These are phyloP conservation scores for Climacteris rufus DNA, from an alignment of 2,113 vertebrate species.

Conservation along the genomic window DNA sequence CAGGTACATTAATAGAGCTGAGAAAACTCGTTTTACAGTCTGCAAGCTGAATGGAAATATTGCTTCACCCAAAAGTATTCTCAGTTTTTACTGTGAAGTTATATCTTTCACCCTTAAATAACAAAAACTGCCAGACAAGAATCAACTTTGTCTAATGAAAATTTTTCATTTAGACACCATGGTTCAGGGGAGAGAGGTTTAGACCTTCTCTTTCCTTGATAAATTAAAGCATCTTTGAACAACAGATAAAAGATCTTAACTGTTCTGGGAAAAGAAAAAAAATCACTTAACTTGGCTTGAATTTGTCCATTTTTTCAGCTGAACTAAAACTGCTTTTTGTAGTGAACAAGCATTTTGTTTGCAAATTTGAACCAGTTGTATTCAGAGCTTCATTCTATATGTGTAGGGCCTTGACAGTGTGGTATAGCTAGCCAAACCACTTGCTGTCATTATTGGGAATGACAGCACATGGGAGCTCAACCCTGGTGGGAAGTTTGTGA, in stretches of 20 bases:
- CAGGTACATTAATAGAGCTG: neutral
- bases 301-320: neutral
- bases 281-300: neutral
- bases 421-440: neutral
- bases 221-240: neutral
- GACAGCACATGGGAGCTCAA: neutral
- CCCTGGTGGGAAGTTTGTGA: neutral
- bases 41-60: neutral
- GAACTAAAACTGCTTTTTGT: neutral
- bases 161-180: neutral
- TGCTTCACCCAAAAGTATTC: neutral
- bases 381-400: neutral
- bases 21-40: neutral
- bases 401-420: fast-evolving
- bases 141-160: neutral
- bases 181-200: neutral
- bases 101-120: neutral
- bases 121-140: neutral
- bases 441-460: neutral
- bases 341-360: neutral
- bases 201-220: neutral
- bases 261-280: neutral
- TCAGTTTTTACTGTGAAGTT: neutral
- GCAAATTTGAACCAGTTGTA: neutral
- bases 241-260: neutral